phyloP scores from a whole-genome alignment of 2,113 vertebrate genomes.

The Nannospalax galili region DNA sequence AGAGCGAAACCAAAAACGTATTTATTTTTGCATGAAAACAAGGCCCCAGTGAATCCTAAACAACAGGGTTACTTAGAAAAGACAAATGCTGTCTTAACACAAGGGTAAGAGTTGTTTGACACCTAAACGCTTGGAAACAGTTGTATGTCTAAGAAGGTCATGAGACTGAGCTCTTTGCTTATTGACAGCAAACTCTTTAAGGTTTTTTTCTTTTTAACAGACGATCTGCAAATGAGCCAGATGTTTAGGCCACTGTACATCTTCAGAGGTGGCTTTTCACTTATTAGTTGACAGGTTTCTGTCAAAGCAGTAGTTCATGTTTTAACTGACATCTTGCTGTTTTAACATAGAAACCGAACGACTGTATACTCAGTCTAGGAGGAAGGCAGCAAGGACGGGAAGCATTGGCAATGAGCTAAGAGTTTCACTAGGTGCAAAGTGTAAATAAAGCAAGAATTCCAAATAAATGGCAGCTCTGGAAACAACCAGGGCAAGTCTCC shows the following conservation, averaged over 20 bases:
- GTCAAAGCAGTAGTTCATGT: not conserved
- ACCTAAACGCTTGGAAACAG: not conserved
- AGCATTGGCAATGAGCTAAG: not conserved
- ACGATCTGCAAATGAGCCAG: not conserved
- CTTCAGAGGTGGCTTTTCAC: not conserved
- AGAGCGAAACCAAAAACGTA: not conserved
- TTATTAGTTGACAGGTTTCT: not conserved
- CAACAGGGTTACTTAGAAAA: not conserved
- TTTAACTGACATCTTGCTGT: not conserved
- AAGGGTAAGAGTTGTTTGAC: not conserved
- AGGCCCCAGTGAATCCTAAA: not conserved
- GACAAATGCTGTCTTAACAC: not conserved
- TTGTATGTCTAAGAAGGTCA: not conserved
- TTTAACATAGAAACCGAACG: not conserved
- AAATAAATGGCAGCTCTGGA: not conserved
- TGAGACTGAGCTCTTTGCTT: not conserved
- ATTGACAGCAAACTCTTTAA: not conserved
- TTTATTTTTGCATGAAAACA: not conserved
- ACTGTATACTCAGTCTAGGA: not conserved
- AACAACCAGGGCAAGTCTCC: not conserved
- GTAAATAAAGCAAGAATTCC: not conserved
- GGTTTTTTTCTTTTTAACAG: not conserved
- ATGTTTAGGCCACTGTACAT: not conserved
- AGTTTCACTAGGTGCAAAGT: not conserved
- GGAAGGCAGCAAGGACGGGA: not conserved